These are phyloP conservation scores for Euzophera pinguis DNA, from an alignment of 2,888 invertebrate species.

Conservation along the genomic window DNA sequence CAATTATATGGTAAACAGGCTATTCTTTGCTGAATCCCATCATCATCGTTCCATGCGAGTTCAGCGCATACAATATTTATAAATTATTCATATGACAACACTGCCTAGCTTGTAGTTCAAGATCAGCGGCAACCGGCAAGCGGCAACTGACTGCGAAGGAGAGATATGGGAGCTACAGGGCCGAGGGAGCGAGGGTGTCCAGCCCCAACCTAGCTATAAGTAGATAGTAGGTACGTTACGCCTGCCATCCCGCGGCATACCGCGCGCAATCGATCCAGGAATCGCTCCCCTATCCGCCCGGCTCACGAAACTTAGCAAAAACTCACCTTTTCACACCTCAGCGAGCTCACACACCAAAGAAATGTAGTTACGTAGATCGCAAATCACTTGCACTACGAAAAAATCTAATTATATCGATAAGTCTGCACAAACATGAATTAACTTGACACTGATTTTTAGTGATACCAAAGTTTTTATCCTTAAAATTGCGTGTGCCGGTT, in stretches of 20 bases:
- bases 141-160: conserved; percentile 33
- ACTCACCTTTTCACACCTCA: conserved; percentile 73
- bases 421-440: conserved; percentile 59
- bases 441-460: conserved; percentile 53
- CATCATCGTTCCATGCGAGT: conserved; percentile 17
- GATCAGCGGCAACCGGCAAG: conserved; percentile 35
- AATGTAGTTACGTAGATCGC: conserved; percentile 69
- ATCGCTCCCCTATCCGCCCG: conserved; percentile 55
- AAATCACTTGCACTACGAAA: conserved; percentile 64
- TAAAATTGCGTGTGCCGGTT: conserved; percentile 43
- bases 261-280: conserved; percentile 69
- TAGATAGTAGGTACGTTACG: conserved; percentile 13
- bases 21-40: conserved; percentile 7
- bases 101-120: conserved; percentile 43
- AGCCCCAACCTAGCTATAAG: conserved; percentile 30
- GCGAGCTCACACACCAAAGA: conserved; percentile 61
- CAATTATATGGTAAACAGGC: conserved; percentile 8
- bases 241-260: conserved; percentile 30
- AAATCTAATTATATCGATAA: conserved; percentile 39
- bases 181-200: conserved; percentile 55
- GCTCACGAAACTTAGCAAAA: conserved; percentile 49
- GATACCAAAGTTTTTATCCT: conserved; percentile 32
- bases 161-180: conserved; percentile 37
- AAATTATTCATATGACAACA: conserved; percentile 51
- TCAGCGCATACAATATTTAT: conserved; percentile 36